phyloP scores from a whole-genome alignment of 2,888 invertebrate genomes.

The Sinodicranocentrus sp. region DNA sequence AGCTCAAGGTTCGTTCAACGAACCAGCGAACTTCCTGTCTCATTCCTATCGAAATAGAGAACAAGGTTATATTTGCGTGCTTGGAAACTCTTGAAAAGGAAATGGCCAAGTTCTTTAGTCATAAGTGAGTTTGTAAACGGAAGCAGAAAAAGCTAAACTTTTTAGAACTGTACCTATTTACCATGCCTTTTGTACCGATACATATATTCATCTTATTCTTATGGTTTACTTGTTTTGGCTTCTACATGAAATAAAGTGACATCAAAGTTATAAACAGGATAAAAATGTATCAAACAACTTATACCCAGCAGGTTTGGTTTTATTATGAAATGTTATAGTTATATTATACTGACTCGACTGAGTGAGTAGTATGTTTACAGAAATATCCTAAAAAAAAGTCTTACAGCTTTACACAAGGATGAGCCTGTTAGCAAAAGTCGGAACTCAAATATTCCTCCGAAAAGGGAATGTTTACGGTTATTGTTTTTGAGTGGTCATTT shows the following conservation, averaged over 20 bases:
- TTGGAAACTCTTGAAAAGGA: neutral
- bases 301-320: no score
- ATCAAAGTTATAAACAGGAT: no score
- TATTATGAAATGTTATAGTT: no score
- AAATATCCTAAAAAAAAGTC: no score
- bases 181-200: neutral
- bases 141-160: neutral
- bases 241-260: no score
- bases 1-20: neutral
- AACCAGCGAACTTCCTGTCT: no score
- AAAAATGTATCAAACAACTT: no score
- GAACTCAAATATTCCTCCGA: neutral
- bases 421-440: neutral
- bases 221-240: no score
- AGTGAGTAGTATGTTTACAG: no score
- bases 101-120: neutral
- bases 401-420: no score
- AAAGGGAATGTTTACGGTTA: constrained; percentile 28
- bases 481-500: constrained; percentile 39
- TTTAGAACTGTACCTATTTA: neutral
- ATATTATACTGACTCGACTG: no score
- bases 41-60: neutral
- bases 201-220: neutral
- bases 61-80: neutral
- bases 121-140: constrained; percentile 5